Base-by-base conservation (phyloP, 2,888 invertebrate species). In the Sepiola atlantica region DNA sequence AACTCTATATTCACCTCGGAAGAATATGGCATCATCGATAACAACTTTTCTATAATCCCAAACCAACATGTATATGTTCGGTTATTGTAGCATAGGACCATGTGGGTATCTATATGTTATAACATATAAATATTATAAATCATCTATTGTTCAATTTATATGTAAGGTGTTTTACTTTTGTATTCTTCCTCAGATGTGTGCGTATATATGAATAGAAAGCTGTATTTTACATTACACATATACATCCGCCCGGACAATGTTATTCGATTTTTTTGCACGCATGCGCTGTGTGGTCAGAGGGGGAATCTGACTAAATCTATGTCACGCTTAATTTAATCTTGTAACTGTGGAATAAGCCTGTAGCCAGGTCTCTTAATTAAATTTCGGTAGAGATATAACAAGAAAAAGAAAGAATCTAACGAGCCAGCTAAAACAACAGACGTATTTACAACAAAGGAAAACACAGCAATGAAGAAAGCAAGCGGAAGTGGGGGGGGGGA, bases 361-460 rank as follows among this genome's bases (percentile, higher is more conserved):
- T 32, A 77, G 77, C 77, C 77, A 77, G 77, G n/a, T 77, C n/a
- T 77, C 77, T 77, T 77, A 77, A 77, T 77, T 77, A 77, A 77
- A 77, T 77, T 77, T 77, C 77, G 16, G 77, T 77, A 14, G 77
- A 77, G n/a, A 77, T n/a, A 77, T 32, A n/a, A 77, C n/a, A 32
- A n/a, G 16, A 77, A 77, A 77, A 77, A 77, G 16, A 77, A 57
- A 20, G 10, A 77, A 77, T 1, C n/a, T n/a, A 16, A 77, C 14
- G n/a, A n/a, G 77, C n/a, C n/a, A 77, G 18, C n/a, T n/a, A 32
- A 77, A 77, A 77, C n/a, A 77, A 77, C 4, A 77, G 77, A 14
- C 1, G n/a, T 77, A 77, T 77, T 77, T 77, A n/a, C n/a, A 77
- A n/a, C 77, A 77, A 77, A 77, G n/a, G 77, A 77, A 77, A 77